Evolutionary conservation across 1,140 invertebrate species (phyloP).

Genomic region (Riptortus pedestris): DNA sequence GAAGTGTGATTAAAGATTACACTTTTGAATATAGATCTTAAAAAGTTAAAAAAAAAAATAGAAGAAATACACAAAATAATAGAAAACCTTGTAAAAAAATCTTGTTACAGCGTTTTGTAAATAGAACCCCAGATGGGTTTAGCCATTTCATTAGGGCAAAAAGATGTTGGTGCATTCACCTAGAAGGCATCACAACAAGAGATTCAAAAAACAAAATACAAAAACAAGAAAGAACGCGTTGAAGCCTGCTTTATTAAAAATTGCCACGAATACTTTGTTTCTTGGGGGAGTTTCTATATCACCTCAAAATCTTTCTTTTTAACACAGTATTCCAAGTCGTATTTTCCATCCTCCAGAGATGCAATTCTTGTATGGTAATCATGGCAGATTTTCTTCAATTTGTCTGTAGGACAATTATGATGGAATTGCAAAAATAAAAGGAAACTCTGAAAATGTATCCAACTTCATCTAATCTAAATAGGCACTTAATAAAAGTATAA

Average conservation of each 20-base stretch:
- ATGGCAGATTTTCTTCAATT: conserved; percentile 69
- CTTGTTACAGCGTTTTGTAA: neutral
- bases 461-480: too few relatives aligned
- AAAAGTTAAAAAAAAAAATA: neutral
- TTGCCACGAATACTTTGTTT: conserved; percentile 5
- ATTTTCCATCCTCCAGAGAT: conserved; percentile 87
- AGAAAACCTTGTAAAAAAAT: neutral
- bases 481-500: too few relatives aligned
- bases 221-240: neutral
- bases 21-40: neutral
- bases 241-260: conserved; percentile 5
- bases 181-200: conserved; percentile 6
- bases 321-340: conserved; percentile 95
- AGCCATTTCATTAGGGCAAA: conserved; percentile 13
- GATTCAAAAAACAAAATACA: neutral
- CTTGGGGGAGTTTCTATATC: neutral
- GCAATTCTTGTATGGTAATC: conserved; percentile 79
- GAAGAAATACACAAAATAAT: conserved; percentile 5
- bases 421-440: conserved; percentile 2
- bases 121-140: neutral
- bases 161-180: conserved; percentile 7
- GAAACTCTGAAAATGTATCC: too few relatives aligned
- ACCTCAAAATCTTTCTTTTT: conserved; percentile 96
- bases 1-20: neutral
- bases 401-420: conserved; percentile 40